Evolutionary conservation across 2,888 invertebrate genomes (phyloP).

Genomic region (Drosophila peninsularis): DNA sequence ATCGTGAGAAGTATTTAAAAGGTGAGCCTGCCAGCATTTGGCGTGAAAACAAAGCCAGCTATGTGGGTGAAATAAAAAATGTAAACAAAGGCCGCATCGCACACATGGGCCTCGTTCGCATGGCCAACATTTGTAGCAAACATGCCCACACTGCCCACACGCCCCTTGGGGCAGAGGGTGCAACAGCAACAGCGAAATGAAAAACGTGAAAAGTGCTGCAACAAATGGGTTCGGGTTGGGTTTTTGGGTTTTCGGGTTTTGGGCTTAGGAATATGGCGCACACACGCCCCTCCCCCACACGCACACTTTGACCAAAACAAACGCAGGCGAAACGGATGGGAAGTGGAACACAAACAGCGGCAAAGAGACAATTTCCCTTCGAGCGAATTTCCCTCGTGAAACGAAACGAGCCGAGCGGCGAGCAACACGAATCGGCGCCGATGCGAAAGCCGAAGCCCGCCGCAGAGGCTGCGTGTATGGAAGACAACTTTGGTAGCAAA

Average conservation of each 20-base stretch:
- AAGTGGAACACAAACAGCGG: constrained; percentile 21
- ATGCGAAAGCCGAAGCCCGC: constrained; percentile 26
- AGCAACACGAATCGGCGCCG: constrained; percentile 5
- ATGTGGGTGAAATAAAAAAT: constrained; percentile 75
- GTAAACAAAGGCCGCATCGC: constrained; percentile 74
- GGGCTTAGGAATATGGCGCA: neutral
- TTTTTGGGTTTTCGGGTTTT: constrained; percentile 36
- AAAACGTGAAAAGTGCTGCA: constrained; percentile 78
- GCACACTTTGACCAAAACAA: constrained; percentile 19
- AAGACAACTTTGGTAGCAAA: constrained; percentile 67
- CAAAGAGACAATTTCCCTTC: constrained; percentile 39
- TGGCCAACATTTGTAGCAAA: constrained; percentile 59
- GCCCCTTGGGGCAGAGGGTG: constrained; percentile 33
- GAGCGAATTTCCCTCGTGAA: constrained; percentile 58
- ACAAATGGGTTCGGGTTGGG: constrained; percentile 64
- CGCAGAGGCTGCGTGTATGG: constrained; percentile 50
- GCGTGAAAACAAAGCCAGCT: constrained; percentile 55
- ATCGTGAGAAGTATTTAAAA: constrained; percentile 62
- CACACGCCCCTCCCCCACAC: neutral
- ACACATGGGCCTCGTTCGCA: constrained; percentile 67
- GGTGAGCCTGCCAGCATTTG: constrained; percentile 53
- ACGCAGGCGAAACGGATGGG: constrained; percentile 16
- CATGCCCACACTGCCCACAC: constrained; percentile 20
- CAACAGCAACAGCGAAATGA: constrained; percentile 53
- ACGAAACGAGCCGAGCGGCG: constrained; percentile 25